Evolutionary conservation across 2,797 vertebrate genomes (phyloP).

Genomic region (Mormyrops boulengeri): DNA sequence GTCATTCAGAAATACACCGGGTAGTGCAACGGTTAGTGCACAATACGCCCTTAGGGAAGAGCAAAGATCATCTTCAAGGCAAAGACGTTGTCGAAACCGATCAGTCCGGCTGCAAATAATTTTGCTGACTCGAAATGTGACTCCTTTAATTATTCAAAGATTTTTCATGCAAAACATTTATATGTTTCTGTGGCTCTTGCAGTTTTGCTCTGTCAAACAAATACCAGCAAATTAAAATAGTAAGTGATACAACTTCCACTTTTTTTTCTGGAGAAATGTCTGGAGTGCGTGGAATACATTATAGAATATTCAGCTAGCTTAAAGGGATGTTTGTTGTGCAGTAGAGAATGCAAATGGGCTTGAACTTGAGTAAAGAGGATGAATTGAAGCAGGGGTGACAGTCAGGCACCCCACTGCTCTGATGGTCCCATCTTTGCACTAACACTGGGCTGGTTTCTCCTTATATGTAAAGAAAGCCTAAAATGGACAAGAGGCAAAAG

Average conservation of each 20-base stretch:
- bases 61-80: background rate
- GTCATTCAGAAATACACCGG: too few relatives aligned
- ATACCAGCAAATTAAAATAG: background rate
- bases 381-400: background rate
- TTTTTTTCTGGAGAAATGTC: background rate
- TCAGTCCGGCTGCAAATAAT: background rate
- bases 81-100: background rate
- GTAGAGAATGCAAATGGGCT: background rate
- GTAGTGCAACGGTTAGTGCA: too few relatives aligned
- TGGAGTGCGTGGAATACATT: background rate
- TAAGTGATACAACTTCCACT: background rate
- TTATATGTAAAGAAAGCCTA: background rate
- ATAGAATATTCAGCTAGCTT: background rate
- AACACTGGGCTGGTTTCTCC: background rate
- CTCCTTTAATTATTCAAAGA: background rate
- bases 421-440: background rate
- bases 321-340: background rate
- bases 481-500: background rate
- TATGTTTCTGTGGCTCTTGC: background rate
- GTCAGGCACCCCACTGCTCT: background rate
- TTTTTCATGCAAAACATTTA: background rate
- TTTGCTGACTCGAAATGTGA: background rate
- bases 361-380: background rate
- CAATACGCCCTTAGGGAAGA: background rate
- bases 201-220: background rate